phyloP scores from a whole-genome alignment of 2,113 vertebrate species.

The Sarotherodon lohbergeri region DNA sequence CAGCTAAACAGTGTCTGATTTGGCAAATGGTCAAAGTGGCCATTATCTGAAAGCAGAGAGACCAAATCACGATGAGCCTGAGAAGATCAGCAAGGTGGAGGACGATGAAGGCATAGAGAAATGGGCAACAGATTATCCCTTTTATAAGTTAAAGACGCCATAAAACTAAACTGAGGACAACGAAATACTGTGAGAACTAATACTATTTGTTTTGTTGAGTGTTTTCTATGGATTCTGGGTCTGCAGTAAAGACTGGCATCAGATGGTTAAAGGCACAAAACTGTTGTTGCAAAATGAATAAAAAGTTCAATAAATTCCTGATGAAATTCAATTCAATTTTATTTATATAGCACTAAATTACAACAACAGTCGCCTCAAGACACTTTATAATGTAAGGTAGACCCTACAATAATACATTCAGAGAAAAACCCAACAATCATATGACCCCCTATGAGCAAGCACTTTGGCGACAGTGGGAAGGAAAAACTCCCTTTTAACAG shows the following conservation, averaged over 20 bases:
- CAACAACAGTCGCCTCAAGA: not conserved
- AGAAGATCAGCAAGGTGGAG: conserved; percentile 44
- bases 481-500: not conserved
- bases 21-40: conserved; percentile 81
- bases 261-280: not conserved
- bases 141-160: conserved; percentile 57
- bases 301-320: not conserved
- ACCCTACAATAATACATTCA: not conserved
- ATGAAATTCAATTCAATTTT: not conserved
- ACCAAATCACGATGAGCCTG: conserved; percentile 77
- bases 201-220: conserved; percentile 27
- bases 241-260: no score
- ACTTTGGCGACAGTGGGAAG: not conserved
- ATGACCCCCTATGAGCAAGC: not conserved
- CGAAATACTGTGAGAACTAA: conserved; percentile 60
- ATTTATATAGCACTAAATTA: not conserved
- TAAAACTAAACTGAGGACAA: conserved; percentile 64
- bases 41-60: conserved; percentile 82
- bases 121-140: conserved; percentile 75
- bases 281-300: not conserved
- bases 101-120: conserved; percentile 51
- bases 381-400: not conserved
- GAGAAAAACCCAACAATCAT: not conserved
- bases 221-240: not conserved
- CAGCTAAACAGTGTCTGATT: conserved; percentile 79